phyloP scores from a whole-genome alignment of 2,797 vertebrate genomes.

The Coendou prehensilis region DNA sequence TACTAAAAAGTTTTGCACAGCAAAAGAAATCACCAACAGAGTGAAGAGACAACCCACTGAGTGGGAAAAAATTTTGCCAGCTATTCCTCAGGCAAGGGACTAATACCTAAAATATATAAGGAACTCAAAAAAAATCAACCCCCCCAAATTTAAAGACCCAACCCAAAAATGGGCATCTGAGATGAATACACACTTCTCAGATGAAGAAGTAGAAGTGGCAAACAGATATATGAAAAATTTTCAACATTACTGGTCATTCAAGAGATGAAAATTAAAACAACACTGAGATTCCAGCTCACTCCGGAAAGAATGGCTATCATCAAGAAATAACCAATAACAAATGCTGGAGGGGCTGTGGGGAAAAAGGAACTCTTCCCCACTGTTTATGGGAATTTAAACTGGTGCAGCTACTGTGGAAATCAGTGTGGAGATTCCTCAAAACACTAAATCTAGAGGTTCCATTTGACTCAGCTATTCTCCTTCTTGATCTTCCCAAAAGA shows the following conservation, averaged over 20 bases:
- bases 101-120: neutral
- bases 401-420: neutral
- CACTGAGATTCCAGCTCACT: neutral
- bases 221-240: neutral
- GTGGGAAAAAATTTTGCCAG: neutral
- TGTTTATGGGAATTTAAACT: neutral
- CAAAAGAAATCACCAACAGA: neutral
- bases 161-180: neutral
- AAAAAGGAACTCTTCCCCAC: neutral
- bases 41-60: neutral
- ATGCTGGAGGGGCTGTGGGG: neutral
- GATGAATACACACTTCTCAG: neutral
- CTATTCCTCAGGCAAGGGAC: neutral
- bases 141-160: neutral
- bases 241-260: neutral
- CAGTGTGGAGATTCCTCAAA: neutral
- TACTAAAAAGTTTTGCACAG: neutral
- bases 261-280: neutral
- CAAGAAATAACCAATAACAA: neutral
- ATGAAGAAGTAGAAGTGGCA: neutral
- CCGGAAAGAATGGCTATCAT: neutral
- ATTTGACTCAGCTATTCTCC: neutral
- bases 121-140: neutral
- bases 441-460: neutral
- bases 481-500: neutral